phyloP scores from a whole-genome alignment of 2,888 invertebrate genomes.

The Tridacna gigas region DNA sequence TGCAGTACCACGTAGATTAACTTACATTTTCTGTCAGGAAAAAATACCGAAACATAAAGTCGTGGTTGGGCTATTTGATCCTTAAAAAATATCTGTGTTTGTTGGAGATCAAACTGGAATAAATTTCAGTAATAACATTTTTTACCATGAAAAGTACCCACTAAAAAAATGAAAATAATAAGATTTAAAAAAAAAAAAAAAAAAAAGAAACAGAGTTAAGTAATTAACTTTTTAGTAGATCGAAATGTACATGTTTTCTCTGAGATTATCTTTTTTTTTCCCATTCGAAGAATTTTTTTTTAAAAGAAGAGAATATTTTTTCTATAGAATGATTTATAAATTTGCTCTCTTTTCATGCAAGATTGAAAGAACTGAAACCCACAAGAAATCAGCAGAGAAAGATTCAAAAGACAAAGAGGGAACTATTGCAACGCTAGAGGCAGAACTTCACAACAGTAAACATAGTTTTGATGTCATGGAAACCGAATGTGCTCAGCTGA shows the following conservation, averaged over 20 bases:
- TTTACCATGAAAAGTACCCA: too few species aligned
- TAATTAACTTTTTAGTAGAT: neutral
- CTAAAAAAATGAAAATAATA: neutral
- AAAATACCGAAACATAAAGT: too few species aligned
- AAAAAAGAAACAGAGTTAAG: neutral
- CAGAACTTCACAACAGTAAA: conserved; percentile 66
- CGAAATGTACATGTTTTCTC: too few species aligned
- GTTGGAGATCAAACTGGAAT: too few species aligned
- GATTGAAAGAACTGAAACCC: conserved; percentile 72
- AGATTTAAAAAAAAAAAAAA: neutral
- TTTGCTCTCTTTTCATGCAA: conserved; percentile 30
- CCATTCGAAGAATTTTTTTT: too few species aligned
- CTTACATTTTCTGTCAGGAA: too few species aligned
- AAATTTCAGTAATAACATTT: too few species aligned
- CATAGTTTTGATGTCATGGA: conserved; percentile 60
- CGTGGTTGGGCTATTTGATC: too few species aligned
- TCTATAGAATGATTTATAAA: neutral
- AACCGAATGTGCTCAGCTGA: conserved; percentile 70
- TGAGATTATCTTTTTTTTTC: too few species aligned
- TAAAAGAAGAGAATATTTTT: too few species aligned
- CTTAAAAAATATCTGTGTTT: too few species aligned
- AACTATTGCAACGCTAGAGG: conserved; percentile 69
- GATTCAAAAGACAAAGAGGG: conserved; percentile 71
- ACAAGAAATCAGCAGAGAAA: conserved; percentile 61
- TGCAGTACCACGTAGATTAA: too few species aligned